These are phyloP conservation scores for Lemur catta DNA, from an alignment of 2,797 vertebrate species.

Conservation along the genomic window DNA sequence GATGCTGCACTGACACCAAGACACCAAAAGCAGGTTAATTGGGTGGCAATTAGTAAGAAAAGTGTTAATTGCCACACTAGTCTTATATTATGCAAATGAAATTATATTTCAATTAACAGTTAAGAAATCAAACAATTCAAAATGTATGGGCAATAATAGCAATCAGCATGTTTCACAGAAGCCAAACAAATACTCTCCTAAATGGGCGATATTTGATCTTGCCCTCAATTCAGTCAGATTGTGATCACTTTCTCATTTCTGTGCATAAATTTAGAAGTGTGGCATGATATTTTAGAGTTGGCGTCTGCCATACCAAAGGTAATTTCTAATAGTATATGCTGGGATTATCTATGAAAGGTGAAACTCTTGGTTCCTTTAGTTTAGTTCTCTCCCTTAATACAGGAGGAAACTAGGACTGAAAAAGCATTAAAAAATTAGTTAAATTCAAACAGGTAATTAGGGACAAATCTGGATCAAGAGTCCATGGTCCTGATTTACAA, in stretches of 20 bases:
- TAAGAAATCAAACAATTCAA: constrained; percentile 68
- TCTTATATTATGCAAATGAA: constrained; percentile 77
- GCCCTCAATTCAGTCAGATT: neutral
- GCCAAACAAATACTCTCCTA: constrained; percentile 30
- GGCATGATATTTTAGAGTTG: neutral
- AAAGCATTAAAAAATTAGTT: neutral
- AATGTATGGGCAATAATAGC: constrained; percentile 54
- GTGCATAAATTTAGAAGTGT: neutral
- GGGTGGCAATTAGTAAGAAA: constrained; percentile 81
- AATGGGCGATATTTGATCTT: neutral
- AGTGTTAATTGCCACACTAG: constrained; percentile 79
- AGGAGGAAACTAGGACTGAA: neutral
- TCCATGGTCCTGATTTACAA: neutral
- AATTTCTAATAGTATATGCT: neutral
- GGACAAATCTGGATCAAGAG: neutral
- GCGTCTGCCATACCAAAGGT: neutral
- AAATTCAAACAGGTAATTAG: neutral
- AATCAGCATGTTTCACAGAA: constrained; percentile 47
- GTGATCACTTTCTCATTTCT: neutral
- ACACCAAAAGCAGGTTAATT: constrained; percentile 79
- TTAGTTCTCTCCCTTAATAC: neutral
- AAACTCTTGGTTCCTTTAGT: neutral
- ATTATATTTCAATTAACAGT: constrained; percentile 71
- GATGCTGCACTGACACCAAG: constrained; percentile 67
- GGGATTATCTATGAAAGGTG: neutral